Conservation (phyloP, 2,797 vertebrate genomes). For the Ispidina picta region DNA sequence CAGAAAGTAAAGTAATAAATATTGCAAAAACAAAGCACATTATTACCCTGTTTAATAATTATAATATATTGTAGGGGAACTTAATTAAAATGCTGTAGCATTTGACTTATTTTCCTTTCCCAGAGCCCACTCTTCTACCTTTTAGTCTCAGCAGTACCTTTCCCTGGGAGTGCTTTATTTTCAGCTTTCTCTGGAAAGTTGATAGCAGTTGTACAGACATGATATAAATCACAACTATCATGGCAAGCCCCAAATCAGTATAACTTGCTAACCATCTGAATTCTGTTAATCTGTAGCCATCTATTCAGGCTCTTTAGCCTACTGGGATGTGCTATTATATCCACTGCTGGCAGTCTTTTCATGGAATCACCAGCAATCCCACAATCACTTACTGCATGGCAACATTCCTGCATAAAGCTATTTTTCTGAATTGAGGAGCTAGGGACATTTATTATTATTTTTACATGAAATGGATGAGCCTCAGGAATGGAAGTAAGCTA, state of each 20-base stretch:
- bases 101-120: not conserved
- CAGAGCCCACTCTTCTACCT: not conserved
- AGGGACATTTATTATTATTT: not conserved
- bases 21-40: not conserved
- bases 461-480: not conserved
- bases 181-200: not conserved
- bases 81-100: not conserved
- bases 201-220: not conserved
- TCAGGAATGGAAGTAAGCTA: not conserved
- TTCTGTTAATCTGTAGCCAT: not conserved
- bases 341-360: not conserved
- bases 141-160: not conserved
- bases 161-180: not conserved
- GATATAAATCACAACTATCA: not conserved
- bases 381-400: not conserved
- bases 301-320: not conserved
- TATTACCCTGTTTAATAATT: not conserved
- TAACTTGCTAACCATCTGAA: not conserved
- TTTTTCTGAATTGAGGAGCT: not conserved
- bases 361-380: not conserved
- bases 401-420: not conserved
- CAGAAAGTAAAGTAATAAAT: not conserved
- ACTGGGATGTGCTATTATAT: not conserved
- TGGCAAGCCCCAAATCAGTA: not conserved
- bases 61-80: not conserved